Evolutionary conservation across 2,888 invertebrate genomes (phyloP).

Genomic region (Branchellion lobata): DNA sequence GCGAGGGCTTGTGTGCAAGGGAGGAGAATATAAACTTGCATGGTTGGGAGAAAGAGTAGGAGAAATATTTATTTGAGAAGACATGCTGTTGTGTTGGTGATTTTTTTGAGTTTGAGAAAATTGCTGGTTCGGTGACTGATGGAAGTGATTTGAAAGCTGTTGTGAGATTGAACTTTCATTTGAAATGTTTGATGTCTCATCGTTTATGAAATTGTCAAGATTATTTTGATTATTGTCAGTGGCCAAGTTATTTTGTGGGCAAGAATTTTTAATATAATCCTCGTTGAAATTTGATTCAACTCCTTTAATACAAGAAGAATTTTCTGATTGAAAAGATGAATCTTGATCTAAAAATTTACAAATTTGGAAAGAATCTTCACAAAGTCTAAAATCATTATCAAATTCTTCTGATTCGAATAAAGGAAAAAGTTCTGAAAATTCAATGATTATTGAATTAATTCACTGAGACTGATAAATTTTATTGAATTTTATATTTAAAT

Average conservation of each 20-base stretch:
- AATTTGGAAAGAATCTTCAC: too few species aligned
- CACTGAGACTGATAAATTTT: too few species aligned
- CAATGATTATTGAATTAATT: not conserved
- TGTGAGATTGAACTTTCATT: not conserved
- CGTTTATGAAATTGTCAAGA: not conserved
- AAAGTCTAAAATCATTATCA: not conserved
- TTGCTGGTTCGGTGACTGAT: too few species aligned
- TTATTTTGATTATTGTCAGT: not conserved
- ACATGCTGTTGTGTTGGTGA: too few species aligned
- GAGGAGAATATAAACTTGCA: not conserved
- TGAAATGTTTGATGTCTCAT: not conserved
- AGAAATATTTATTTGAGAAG: not conserved
- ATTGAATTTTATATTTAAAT: not conserved
- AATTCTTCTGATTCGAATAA: not conserved
- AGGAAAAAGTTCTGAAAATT: slow-evolving; percentile 8
- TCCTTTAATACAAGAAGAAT: not conserved
- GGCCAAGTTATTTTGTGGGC: not conserved
- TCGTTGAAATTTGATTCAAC: not conserved
- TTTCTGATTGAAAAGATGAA: not conserved
- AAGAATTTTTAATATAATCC: not conserved
- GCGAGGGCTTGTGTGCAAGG: too few species aligned
- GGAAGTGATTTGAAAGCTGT: too few species aligned
- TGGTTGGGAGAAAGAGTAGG: not conserved
- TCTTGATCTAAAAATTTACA: not conserved
- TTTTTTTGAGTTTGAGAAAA: too few species aligned